Base-by-base conservation (phyloP, 2,888 invertebrate genomes). In the Colostygia pectinataria region DNA sequence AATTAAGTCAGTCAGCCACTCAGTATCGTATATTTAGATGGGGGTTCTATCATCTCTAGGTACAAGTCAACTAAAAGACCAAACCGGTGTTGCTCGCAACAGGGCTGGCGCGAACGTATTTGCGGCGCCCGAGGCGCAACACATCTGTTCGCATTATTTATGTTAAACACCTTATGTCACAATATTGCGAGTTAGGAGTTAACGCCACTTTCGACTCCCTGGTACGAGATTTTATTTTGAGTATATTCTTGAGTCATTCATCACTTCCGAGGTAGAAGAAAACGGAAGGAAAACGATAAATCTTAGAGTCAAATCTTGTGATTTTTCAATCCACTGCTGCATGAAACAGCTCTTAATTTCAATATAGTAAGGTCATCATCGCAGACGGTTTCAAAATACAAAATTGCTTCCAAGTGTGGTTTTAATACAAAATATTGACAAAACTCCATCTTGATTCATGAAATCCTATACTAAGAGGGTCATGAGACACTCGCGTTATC, bases 101-200 rank as follows among this genome's bases (percentile, higher is more conserved):
- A 61, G 74, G 70, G 74, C 77, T 58, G 75, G 78, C 77, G 76
- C 71, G 76, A 79, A 80, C 80, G 83, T 87, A 86, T 88, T 87
- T 86, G 87, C 77, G 66, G 68, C 63, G 86, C 90, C 88, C 70
- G 80, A 75, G 90, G 90, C 90, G 63, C 59, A 75, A 77, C 89
- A 80, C 90, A 89, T 88, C 90, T 90, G 90, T 83, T 79, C 80
- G 80, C 79, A 88, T 89, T 89, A 90, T 89, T 89, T 90, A 90
- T 89, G 90, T 88, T 89, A 89, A 89, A 89, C 87, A 89, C 90
- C 90, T 88, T 89, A 88, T 89, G 90, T 88, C 90, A 87, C 86
- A 87, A 90, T 90, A 89, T 87, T 74, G 80, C 83, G 82, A 86
- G 87, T 87, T 87, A 86, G 83, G 67, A 75, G 73, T 74, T 76